Conservation (phyloP, 2,888 invertebrate species). For the Tridacna gigas region DNA sequence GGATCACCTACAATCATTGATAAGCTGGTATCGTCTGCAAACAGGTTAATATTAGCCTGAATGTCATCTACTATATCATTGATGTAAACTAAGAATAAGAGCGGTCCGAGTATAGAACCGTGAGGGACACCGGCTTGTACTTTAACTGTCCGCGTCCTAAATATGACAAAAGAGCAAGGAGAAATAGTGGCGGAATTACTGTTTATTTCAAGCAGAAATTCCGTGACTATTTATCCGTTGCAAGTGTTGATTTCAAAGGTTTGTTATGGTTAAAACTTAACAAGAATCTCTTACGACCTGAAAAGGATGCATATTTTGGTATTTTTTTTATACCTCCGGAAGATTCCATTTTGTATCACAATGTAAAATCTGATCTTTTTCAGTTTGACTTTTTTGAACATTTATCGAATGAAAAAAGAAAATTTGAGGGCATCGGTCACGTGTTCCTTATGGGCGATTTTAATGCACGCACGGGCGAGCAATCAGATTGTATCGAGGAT, state of each 20-base stretch:
- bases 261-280: not conserved
- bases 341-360: not conserved
- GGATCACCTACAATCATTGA: too few relatives aligned
- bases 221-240: not conserved
- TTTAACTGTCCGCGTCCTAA: conserved; percentile 12
- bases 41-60: too few relatives aligned
- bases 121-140: too few relatives aligned
- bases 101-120: too few relatives aligned
- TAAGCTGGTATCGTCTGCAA: too few relatives aligned
- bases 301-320: not conserved
- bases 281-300: not conserved
- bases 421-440: not conserved
- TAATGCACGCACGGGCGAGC: not conserved
- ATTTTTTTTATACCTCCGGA: not conserved
- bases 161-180: not conserved
- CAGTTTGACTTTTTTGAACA: not conserved
- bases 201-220: conserved; percentile 9
- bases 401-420: not conserved
- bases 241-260: not conserved
- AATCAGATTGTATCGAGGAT: not conserved
- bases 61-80: too few relatives aligned
- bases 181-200: conserved; percentile 14
- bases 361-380: not conserved
- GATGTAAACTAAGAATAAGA: too few relatives aligned
- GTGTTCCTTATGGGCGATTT: too few relatives aligned